These are phyloP conservation scores for Pygoscelis adeliae DNA, from an alignment of 2,113 vertebrate genomes.

Conservation along the genomic window DNA sequence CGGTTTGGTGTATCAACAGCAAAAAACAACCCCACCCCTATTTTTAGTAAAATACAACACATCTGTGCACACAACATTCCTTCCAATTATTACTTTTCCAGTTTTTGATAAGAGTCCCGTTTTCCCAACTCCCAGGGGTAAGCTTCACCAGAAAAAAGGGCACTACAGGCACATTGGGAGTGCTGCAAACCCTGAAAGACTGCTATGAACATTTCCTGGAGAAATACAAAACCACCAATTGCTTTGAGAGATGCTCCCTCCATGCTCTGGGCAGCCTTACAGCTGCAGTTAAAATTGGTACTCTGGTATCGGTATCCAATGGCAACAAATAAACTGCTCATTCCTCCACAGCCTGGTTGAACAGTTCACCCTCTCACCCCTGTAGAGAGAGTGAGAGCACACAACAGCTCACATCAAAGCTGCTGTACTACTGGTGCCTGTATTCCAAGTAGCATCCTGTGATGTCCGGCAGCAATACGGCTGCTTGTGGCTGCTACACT, in stretches of 20 bases:
- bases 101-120: not conserved
- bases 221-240: accelerated
- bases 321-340: not conserved
- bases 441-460: no score
- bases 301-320: not conserved
- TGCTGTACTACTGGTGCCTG: no score
- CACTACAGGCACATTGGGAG: not conserved
- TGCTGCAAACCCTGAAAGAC: not conserved
- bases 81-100: not conserved
- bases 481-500: no score
- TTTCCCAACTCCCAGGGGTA: not conserved
- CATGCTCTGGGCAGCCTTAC: not conserved
- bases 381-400: no score
- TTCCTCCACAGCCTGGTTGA: not conserved
- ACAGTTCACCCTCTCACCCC: not conserved
- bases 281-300: not conserved
- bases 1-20: not conserved
- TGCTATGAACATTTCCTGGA: not conserved
- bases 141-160: not conserved
- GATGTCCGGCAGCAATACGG: no score
- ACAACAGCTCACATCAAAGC: no score
- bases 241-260: not conserved
- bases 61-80: not conserved
- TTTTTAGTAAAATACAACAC: not conserved
- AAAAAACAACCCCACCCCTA: no score